These are phyloP conservation scores for Scomber japonicus DNA, from an alignment of 2,113 vertebrate genomes.

Conservation along the genomic window DNA sequence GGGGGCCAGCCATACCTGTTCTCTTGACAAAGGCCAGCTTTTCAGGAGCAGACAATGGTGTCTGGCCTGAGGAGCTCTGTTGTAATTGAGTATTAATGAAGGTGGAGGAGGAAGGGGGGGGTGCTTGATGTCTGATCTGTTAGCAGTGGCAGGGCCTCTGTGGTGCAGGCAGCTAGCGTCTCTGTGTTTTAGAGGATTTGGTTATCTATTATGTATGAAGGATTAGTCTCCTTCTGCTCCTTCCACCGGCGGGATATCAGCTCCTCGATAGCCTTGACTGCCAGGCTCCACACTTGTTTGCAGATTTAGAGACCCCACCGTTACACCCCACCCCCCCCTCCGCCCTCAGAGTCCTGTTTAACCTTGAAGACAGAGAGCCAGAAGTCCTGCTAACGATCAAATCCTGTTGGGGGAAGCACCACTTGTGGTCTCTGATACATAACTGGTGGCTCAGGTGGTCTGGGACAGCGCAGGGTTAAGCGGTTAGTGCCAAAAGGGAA, in stretches of 20 bases:
- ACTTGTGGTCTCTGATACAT: slow-evolving; percentile 53
- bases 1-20: slow-evolving; percentile 42
- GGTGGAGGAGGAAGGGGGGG: slow-evolving; percentile 51
- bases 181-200: slow-evolving; percentile 85
- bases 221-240: slow-evolving; percentile 81
- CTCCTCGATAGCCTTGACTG: slow-evolving; percentile 76
- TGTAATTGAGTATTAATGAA: slow-evolving; percentile 85
- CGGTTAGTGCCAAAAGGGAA: slow-evolving; percentile 45
- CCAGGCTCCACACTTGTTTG: slow-evolving; percentile 74
- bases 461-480: slow-evolving; percentile 57
- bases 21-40: slow-evolving; percentile 66
- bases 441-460: slow-evolving; percentile 67
- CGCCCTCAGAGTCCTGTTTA: slow-evolving; percentile 70
- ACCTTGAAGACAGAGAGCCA: slow-evolving; percentile 75
- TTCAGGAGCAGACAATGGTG: slow-evolving; percentile 72
- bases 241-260: slow-evolving; percentile 72
- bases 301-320: slow-evolving; percentile 54
- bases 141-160: slow-evolving; percentile 73
- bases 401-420: slow-evolving; percentile 64
- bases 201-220: slow-evolving; percentile 87
- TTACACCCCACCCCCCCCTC: slow-evolving; percentile 28
- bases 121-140: slow-evolving; percentile 78
- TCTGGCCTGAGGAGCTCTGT: slow-evolving; percentile 54
- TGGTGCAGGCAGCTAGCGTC: slow-evolving; percentile 67
- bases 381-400: slow-evolving; percentile 68